Evolutionary conservation across 2,888 invertebrate species (phyloP).

Genomic region (Gisinianus flammeolus): DNA sequence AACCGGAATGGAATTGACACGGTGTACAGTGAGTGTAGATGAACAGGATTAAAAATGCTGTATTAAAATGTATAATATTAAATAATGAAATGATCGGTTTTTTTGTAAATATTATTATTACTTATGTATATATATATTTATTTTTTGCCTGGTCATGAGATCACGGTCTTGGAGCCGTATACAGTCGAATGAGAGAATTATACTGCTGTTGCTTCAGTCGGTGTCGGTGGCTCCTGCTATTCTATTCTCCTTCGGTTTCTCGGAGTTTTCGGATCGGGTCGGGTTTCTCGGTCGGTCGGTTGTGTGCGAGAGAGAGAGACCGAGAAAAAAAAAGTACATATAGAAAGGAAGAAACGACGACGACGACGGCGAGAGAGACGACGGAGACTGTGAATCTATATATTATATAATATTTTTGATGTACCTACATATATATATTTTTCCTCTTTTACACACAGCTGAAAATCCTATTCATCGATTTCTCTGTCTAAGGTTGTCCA

Average conservation of each 20-base stretch:
- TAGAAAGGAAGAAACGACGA: not conserved
- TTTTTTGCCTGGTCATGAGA: conserved; percentile 29
- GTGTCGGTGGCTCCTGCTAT: conserved; percentile 10
- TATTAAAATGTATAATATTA: not conserved
- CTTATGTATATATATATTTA: not conserved
- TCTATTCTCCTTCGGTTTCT: not conserved
- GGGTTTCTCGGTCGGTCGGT: not conserved
- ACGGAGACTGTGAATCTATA: too few species aligned
- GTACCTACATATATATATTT: not conserved
- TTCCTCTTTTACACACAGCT: not conserved
- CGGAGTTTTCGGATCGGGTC: conserved; percentile 10
- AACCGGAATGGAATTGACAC: too few species aligned
- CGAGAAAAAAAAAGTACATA: not conserved
- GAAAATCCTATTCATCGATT: conserved; percentile 45
- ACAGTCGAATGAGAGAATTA: conserved; percentile 17
- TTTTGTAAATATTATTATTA: not conserved
- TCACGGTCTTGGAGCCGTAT: conserved; percentile 25
- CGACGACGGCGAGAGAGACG: not conserved
- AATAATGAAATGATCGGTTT: not conserved
- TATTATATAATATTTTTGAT: conserved; percentile 12
- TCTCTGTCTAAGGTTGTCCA: too few species aligned
- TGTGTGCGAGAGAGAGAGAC: not conserved
- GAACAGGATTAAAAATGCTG: not conserved
- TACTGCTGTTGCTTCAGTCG: conserved; percentile 32
- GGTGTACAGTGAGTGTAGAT: too few species aligned